These are phyloP conservation scores for Montipora capricornis DNA, from an alignment of 64 coral and sea anemone genomes.

Conservation along the genomic window DNA sequence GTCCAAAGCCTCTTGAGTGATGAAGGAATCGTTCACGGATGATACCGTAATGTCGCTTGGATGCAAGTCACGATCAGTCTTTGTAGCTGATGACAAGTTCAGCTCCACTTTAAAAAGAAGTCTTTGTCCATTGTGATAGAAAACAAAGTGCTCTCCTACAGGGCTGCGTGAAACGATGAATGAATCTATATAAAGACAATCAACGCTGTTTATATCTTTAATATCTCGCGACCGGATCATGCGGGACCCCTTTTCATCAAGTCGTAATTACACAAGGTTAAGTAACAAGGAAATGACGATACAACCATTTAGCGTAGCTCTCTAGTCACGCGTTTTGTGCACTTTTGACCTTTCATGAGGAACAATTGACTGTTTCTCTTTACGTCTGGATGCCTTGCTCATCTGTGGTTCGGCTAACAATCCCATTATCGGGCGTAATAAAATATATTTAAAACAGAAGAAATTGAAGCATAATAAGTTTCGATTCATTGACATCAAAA, in stretches of 20 bases:
- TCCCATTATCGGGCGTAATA: no score
- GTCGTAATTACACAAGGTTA: not conserved
- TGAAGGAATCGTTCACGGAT: not conserved
- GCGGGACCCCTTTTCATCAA: conserved; percentile 3
- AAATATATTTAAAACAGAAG: no score
- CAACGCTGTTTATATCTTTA: no score
- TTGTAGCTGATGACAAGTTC: not conserved
- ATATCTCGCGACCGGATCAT: not conserved
- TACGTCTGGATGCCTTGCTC: no score
- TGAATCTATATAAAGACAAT: not conserved
- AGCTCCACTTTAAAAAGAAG: not conserved
- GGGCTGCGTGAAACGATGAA: not conserved
- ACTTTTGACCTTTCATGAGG: not conserved
- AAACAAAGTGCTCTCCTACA: not conserved
- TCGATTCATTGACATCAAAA: no score
- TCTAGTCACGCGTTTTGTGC: no score
- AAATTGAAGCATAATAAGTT: no score
- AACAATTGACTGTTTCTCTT: no score
- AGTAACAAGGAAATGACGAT: not conserved
- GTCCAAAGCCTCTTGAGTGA: not conserved
- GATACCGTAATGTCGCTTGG: not conserved
- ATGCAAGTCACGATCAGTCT: not conserved
- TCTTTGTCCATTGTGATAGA: not conserved
- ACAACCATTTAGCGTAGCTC: not conserved
- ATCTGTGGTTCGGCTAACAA: no score